A percentile compares a stretch with the other conserved stretches of the same genome.
Conservation (phyloP, 2,797 vertebrate species). For the Bradypodion ventrale region DNA sequence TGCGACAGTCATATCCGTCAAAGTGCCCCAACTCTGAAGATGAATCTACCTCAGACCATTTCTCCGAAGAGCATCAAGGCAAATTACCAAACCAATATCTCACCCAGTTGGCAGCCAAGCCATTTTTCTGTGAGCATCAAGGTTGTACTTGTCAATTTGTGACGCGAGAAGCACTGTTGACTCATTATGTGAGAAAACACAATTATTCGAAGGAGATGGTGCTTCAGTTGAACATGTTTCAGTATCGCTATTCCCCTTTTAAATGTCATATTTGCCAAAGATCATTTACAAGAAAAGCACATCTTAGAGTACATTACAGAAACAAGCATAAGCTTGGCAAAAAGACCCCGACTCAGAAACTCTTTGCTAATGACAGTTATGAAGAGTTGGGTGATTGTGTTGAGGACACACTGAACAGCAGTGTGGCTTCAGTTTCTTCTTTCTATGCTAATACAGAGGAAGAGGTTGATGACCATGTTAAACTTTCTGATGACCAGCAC, state of each 20-base stretch:
- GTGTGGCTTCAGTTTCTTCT: constrained; percentile 40
- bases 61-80: constrained; percentile 70
- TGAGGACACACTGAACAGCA: constrained; percentile 64
- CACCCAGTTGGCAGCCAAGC: constrained; percentile 84
- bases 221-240: constrained; percentile 84
- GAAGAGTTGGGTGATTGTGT: constrained; percentile 69
- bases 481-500: constrained; percentile 58
- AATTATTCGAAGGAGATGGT: constrained; percentile 85
- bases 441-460: constrained; percentile 1
- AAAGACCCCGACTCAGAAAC: constrained; percentile 77
- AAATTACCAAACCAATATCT: constrained; percentile 75
- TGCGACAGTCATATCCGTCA: constrained; percentile 75
- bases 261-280: constrained; percentile 93
- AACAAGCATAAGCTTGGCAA: constrained; percentile 84
- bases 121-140: constrained; percentile 87
- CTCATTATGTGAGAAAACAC: constrained; percentile 90
- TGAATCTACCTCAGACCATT: constrained; percentile 74
- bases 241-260: constrained; percentile 89
- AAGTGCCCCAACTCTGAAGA: constrained; percentile 75
- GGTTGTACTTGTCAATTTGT: constrained; percentile 87
- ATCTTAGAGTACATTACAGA: constrained; percentile 87
- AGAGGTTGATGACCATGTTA: constrained; percentile 60
- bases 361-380: constrained; percentile 68
- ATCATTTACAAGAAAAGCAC: constrained; percentile 88
- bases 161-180: constrained; percentile 87